Evolutionary conservation across 2,888 invertebrate species (phyloP).

Genomic region (Calameuta idolon): DNA sequence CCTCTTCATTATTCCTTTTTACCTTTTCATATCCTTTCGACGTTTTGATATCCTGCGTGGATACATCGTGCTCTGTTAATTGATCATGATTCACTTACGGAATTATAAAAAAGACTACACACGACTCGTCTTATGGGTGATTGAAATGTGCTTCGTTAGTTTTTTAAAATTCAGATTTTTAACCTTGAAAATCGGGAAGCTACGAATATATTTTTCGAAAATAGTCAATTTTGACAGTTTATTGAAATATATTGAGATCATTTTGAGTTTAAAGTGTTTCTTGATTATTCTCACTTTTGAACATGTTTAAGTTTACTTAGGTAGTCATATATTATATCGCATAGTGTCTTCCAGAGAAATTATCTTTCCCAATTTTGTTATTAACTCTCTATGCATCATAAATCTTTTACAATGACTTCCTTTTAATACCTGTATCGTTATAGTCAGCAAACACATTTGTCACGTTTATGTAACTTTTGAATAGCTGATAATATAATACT

Average conservation of each 20-base stretch:
- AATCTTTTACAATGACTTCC: background rate
- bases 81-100: background rate
- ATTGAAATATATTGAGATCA: background rate
- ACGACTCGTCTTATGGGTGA: background rate
- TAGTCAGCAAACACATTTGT: background rate
- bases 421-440: background rate
- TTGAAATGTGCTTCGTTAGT: background rate
- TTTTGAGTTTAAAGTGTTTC: background rate
- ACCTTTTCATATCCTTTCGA: background rate
- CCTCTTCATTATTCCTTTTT: conserved; percentile 2
- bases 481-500: background rate
- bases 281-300: background rate
- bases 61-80: background rate
- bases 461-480: background rate
- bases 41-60: background rate
- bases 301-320: background rate
- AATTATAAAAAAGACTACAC: background rate
- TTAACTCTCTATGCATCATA: background rate
- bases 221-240: background rate
- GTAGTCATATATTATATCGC: background rate
- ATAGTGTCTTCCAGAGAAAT: background rate
- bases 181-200: background rate
- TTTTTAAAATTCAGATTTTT: background rate
- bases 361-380: background rate
- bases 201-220: background rate